Evolutionary conservation across 2,888 invertebrate species (phyloP).

Genomic region (Drosophila sordidapex): DNA sequence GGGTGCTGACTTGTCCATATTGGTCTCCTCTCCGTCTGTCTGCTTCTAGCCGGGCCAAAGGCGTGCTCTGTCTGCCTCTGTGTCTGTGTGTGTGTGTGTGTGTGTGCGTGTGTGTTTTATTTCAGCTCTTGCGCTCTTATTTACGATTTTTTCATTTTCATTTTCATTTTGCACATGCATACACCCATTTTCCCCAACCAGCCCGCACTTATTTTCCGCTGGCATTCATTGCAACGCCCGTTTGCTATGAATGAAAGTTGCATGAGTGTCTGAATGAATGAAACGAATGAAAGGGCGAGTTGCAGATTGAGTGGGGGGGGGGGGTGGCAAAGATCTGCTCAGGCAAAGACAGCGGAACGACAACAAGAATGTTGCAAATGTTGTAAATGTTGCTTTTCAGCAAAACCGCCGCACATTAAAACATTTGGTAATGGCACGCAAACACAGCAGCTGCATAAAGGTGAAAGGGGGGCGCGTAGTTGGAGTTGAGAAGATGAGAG

Average conservation of each 20-base stretch:
- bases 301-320: slow-evolving; percentile 3
- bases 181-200: slow-evolving; percentile 28
- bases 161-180: slow-evolving; percentile 43
- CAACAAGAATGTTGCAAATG: slow-evolving; percentile 67
- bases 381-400: slow-evolving; percentile 53
- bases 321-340: slow-evolving; percentile 1
- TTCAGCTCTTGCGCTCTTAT: slow-evolving; percentile 77
- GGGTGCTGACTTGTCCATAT: slow-evolving; percentile 17
- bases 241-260: slow-evolving; percentile 78
- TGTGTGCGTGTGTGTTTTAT: slow-evolving; percentile 59
- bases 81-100: no score
- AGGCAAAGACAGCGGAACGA: slow-evolving; percentile 21
- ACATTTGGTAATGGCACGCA: slow-evolving; percentile 51
- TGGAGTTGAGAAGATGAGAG: not conserved
- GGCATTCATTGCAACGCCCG: slow-evolving; percentile 51
- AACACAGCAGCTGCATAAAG: not conserved
- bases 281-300: slow-evolving; percentile 36
- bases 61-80: slow-evolving; percentile 34
- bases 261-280: slow-evolving; percentile 74
- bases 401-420: slow-evolving; percentile 70
- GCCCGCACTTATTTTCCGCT: slow-evolving; percentile 37
- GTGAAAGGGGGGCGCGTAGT: not conserved
- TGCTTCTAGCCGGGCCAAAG: slow-evolving; percentile 50
- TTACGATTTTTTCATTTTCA: slow-evolving; percentile 70
- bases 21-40: slow-evolving; percentile 6